A percentile compares a stretch with the other conserved stretches of the same genome.
These are phyloP conservation scores for Rotaria sp. DNA, from an alignment of 2,888 invertebrate species.

Conservation along the genomic window DNA sequence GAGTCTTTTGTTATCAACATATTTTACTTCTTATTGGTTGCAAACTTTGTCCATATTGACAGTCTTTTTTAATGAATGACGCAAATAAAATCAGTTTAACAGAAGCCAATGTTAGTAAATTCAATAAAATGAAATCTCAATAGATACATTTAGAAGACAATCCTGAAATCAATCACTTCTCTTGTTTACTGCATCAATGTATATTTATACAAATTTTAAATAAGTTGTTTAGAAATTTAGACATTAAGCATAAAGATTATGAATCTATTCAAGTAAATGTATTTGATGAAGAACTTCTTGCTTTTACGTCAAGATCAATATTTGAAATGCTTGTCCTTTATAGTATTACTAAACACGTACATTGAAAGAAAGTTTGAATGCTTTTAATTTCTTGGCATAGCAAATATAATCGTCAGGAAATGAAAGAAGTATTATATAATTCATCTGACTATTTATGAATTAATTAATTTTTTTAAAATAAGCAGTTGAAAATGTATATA, in stretches of 20 bases:
- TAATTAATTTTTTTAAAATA: conserved; percentile 36
- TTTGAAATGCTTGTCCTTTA: conserved; percentile 78
- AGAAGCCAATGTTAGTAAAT: background rate
- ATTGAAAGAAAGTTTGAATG: background rate
- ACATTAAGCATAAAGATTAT: conserved; percentile 69
- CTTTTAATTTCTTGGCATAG: background rate
- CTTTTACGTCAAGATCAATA: conserved; percentile 77
- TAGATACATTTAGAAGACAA: conserved; percentile 39
- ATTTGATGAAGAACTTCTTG: conserved; percentile 75
- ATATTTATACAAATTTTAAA: conserved; percentile 46
- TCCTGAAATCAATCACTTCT: conserved; percentile 31
- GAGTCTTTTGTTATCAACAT: too few species aligned
- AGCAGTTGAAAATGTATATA: conserved; percentile 39
- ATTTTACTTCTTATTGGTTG: background rate
- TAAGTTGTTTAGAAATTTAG: conserved; percentile 61
- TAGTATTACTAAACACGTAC: conserved; percentile 67
- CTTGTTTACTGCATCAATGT: conserved; percentile 42
- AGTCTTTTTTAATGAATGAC: background rate
- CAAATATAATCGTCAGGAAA: background rate
- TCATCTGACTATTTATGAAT: background rate
- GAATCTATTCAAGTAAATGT: conserved; percentile 82
- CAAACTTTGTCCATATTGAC: background rate
- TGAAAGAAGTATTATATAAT: background rate
- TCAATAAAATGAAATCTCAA: background rate
- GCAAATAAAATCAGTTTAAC: background rate